Percentiles rank a stretch among this genome's conserved stretches.
These are phyloP conservation scores for Resseliella maxima DNA, from an alignment of 2,888 invertebrate species.

Conservation along the genomic window DNA sequence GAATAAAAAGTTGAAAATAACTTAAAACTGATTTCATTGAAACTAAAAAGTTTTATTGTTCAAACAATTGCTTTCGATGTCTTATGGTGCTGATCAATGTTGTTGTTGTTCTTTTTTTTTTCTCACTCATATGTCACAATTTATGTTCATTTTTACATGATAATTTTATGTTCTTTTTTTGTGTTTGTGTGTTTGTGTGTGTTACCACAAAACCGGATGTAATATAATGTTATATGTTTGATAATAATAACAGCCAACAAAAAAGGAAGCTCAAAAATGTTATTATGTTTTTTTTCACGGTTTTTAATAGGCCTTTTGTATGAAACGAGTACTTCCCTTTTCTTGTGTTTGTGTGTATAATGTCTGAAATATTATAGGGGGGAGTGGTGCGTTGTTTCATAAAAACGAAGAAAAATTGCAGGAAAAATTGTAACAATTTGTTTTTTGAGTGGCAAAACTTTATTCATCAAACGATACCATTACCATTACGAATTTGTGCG, in stretches of 20 bases:
- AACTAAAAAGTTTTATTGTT: no score
- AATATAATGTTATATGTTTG: background rate
- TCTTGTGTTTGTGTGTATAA: background rate
- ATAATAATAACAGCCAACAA: background rate
- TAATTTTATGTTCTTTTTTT: background rate
- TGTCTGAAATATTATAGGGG: background rate
- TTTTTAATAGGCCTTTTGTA: slow-evolving; percentile 37
- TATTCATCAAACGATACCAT: background rate
- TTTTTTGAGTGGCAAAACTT: background rate
- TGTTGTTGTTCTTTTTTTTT: no score
- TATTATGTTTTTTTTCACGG: slow-evolving; percentile 13
- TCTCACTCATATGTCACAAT: no score
- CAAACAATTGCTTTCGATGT: no score
- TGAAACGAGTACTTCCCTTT: slow-evolving; percentile 44
- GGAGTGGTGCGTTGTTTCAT: background rate
- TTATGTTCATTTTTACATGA: background rate
- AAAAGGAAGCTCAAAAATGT: background rate
- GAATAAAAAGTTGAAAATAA: no score
- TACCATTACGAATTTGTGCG: background rate
- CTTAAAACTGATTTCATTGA: no score
- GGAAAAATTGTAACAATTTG: background rate
- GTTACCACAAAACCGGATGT: background rate
- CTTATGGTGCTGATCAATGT: no score
- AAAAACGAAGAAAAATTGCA: background rate
- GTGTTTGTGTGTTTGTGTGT: background rate